These are phyloP conservation scores for Steatocranus sp. DNA, from an alignment of 2,797 vertebrate genomes.

Conservation along the genomic window DNA sequence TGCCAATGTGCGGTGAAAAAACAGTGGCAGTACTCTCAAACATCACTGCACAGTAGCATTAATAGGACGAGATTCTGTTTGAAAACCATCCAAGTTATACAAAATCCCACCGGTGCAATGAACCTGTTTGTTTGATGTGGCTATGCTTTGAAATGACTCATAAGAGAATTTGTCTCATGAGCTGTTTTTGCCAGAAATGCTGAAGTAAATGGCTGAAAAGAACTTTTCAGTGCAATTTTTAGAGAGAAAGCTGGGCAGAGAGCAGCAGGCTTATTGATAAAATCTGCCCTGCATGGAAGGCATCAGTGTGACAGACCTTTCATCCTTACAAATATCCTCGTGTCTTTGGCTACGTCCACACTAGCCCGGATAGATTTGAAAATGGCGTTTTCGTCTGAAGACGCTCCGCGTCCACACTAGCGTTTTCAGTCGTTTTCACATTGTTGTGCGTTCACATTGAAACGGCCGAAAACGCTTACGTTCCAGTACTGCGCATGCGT, in stretches of 20 bases:
- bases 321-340: neutral
- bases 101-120: constrained; percentile 13
- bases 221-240: neutral
- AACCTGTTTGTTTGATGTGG: constrained; percentile 47
- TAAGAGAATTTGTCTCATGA: constrained; percentile 11
- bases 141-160: constrained; percentile 40
- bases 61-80: constrained; percentile 11
- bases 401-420: accelerated
- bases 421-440: neutral
- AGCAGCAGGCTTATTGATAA: neutral
- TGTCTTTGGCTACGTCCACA: neutral
- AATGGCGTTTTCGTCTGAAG: accelerated
- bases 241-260: neutral
- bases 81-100: constrained; percentile 30
- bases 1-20: constrained; percentile 4
- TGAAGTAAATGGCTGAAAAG: constrained; percentile 23
- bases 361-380: neutral
- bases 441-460: neutral
- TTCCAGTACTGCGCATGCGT: accelerated
- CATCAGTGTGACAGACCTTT: neutral
- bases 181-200: neutral
- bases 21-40: neutral
- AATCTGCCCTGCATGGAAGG: neutral
- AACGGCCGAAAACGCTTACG: accelerated
- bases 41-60: neutral